These are phyloP conservation scores for Craterocephalus amniculus DNA, from an alignment of 2,797 vertebrate genomes.

Conservation along the genomic window DNA sequence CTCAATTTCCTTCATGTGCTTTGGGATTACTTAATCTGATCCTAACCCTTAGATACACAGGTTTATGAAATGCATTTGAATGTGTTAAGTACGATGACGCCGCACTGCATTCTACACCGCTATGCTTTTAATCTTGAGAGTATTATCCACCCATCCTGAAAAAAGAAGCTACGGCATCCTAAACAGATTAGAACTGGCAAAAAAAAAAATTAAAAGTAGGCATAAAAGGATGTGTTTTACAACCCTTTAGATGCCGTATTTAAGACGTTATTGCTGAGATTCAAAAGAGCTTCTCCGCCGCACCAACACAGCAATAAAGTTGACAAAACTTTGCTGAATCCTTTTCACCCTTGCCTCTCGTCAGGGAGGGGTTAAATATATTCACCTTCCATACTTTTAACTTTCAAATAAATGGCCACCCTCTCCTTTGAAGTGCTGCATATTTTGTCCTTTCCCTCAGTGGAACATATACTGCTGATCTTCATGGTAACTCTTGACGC, in stretches of 20 bases:
- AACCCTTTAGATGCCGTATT: constrained; percentile 38
- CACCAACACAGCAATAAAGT: constrained; percentile 4
- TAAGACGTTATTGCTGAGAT: not conserved
- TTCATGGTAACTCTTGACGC: constrained; percentile 70
- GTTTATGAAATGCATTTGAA: constrained; percentile 75
- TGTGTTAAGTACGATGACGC: constrained; percentile 60
- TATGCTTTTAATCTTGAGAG: constrained; percentile 71
- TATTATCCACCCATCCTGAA: constrained; percentile 66
- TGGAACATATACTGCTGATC: constrained; percentile 46
- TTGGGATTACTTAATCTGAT: constrained; percentile 68
- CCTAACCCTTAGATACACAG: constrained; percentile 58
- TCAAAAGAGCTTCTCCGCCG: constrained; percentile 1
- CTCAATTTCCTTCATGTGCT: constrained; percentile 33
- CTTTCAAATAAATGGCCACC: constrained; percentile 49
- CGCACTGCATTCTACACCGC: constrained; percentile 54
- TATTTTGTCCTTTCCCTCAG: constrained; percentile 57
- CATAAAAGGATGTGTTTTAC: constrained; percentile 37
- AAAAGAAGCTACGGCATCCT: constrained; percentile 55
- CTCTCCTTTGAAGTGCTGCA: constrained; percentile 58
- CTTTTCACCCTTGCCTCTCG: constrained; percentile 9
- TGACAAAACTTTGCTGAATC: constrained; percentile 21
- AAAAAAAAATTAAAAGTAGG: constrained; percentile 34
- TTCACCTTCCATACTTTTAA: constrained; percentile 23
- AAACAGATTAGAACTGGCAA: constrained; percentile 56
- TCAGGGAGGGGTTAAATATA: constrained; percentile 13